Percentiles rank a stretch among this genome's conserved stretches.
Evolutionary conservation across 2,797 vertebrate species (phyloP).

Genomic region (Choloepus didactylus): DNA sequence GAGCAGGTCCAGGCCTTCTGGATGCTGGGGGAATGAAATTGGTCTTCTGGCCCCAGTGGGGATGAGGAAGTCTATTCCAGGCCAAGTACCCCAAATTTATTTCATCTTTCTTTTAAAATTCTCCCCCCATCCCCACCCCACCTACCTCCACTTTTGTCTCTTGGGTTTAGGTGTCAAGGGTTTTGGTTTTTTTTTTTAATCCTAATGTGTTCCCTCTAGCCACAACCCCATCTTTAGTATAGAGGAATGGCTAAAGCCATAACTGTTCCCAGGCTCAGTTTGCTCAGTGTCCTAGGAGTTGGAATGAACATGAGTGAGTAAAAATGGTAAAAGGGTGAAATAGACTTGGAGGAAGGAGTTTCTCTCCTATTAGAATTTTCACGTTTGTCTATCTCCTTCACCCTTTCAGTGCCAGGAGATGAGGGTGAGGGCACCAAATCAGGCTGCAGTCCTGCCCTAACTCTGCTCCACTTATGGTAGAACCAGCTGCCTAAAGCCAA

Average conservation of each 20-base stretch:
- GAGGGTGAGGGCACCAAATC: neutral
- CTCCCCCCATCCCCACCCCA: neutral
- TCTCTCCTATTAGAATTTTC: conserved; percentile 1
- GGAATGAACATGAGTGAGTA: conserved; percentile 54
- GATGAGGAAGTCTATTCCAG: conserved; percentile 18
- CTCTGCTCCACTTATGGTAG: neutral
- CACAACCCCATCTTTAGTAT: neutral
- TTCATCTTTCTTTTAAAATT: conserved; percentile 66
- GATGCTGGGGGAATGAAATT: neutral
- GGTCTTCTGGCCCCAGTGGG: conserved; percentile 25
- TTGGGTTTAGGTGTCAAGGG: conserved; percentile 91
- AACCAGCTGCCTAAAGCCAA: conserved; percentile 20
- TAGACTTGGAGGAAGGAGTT: neutral
- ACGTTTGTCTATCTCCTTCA: neutral
- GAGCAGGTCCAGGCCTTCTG: conserved; percentile 7
- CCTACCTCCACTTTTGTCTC: conserved; percentile 59
- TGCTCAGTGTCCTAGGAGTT: conserved; percentile 54
- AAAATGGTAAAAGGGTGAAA: neutral
- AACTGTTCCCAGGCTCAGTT: conserved; percentile 16
- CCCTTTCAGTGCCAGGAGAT: neutral
- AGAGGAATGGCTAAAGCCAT: neutral
- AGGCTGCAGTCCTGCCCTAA: neutral
- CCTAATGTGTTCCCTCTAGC: conserved; percentile 34
- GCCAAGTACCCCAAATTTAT: conserved; percentile 41
- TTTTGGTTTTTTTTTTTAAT: neutral